A percentile compares a stretch with the other conserved stretches of the same genome.
These are phyloP conservation scores for Chelonus formosanus DNA, from an alignment of 2,888 invertebrate species.

Conservation along the genomic window DNA sequence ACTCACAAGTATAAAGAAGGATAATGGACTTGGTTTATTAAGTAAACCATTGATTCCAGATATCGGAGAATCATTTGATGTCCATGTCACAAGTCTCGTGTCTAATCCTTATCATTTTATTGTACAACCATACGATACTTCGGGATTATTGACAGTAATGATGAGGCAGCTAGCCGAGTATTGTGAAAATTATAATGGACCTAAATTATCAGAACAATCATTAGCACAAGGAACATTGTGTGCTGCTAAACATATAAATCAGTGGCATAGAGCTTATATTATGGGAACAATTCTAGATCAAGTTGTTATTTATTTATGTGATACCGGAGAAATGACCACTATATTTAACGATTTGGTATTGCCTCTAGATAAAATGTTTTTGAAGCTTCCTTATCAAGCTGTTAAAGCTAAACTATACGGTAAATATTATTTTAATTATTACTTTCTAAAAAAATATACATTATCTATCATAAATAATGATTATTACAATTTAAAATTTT, in stretches of 20 bases:
- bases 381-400: slow-evolving; percentile 73
- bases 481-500: neutral
- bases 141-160: slow-evolving; percentile 55
- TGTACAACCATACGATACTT: slow-evolving; percentile 61
- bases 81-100: slow-evolving; percentile 75
- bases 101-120: slow-evolving; percentile 81
- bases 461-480: too few species aligned
- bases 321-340: slow-evolving; percentile 73
- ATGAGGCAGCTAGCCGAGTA: slow-evolving; percentile 74
- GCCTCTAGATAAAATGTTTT: slow-evolving; percentile 68
- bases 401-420: slow-evolving; percentile 73
- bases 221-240: slow-evolving; percentile 72
- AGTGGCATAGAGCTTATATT: slow-evolving; percentile 66
- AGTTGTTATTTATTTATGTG: slow-evolving; percentile 72
- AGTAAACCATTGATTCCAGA: slow-evolving; percentile 64
- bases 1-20: too few species aligned
- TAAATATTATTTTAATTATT: slow-evolving; percentile 49
- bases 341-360: slow-evolving; percentile 68
- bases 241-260: slow-evolving; percentile 73
- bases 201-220: slow-evolving; percentile 62
- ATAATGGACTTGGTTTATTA: slow-evolving; percentile 43
- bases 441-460: neutral
- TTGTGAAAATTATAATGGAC: slow-evolving; percentile 69
- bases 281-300: slow-evolving; percentile 68
- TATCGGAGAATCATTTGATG: slow-evolving; percentile 72